Conservation (phyloP, 2,888 invertebrate genomes). For the Andrena praecox region DNA sequence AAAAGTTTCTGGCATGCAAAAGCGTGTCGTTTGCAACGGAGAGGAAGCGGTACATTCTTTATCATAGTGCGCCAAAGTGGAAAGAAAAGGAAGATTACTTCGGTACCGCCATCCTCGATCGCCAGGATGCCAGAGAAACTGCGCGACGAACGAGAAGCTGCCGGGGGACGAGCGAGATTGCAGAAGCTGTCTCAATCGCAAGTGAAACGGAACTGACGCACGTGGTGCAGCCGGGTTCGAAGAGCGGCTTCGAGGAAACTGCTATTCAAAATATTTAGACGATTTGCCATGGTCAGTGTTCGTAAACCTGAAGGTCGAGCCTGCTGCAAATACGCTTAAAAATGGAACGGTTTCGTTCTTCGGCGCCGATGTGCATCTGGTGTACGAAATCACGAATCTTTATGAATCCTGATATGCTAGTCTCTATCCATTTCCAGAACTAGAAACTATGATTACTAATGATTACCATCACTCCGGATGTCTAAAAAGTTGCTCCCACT, state of each 20-base stretch:
- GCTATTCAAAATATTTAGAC: conserved; percentile 78
- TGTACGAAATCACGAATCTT: not conserved
- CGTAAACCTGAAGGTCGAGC: conserved; percentile 31
- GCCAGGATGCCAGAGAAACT: not conserved
- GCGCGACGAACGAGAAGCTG: not conserved
- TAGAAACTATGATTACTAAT: not conserved
- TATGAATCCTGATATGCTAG: not conserved
- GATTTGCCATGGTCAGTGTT: conserved; percentile 56
- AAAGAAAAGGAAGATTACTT: conserved; percentile 1
- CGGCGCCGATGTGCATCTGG: not conserved
- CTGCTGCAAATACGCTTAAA: not conserved
- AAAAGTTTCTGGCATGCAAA: conserved; percentile 2
- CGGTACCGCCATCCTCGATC: not conserved
- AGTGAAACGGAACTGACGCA: conserved; percentile 69
- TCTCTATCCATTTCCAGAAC: not conserved
- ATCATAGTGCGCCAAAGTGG: not conserved
- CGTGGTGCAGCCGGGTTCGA: conserved; percentile 58
- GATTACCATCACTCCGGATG: not conserved
- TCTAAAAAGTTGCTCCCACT: not conserved
- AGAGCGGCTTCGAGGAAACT: conserved; percentile 67
- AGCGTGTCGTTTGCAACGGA: not conserved
- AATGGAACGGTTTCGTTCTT: not conserved
- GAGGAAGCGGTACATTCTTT: not conserved
- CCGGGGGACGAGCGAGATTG: conserved; percentile 3
- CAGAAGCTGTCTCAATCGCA: conserved; percentile 59